Percentiles rank a stretch among this genome's conserved stretches.
Evolutionary conservation across 2,797 vertebrate species (phyloP).

Genomic region (Ctenopoma multispine): DNA sequence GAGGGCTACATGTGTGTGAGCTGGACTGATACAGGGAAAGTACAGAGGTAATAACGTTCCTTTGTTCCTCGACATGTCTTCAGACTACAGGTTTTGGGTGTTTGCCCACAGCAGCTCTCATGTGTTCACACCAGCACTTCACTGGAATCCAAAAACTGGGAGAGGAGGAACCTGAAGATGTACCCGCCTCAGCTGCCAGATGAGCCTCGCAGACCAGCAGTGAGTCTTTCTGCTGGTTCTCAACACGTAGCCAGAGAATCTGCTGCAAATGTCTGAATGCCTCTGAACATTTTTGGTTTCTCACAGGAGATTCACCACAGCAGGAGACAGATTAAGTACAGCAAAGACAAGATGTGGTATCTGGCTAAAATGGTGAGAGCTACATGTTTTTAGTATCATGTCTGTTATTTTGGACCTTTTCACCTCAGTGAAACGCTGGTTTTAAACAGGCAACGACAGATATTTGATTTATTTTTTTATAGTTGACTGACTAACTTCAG

Average conservation of each 20-base stretch:
- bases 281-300: background rate
- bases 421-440: too few species aligned
- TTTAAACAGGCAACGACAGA: too few species aligned
- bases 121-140: conserved; percentile 86
- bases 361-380: conserved; percentile 94
- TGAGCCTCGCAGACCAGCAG: conserved; percentile 91
- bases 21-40: too few species aligned
- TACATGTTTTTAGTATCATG: background rate
- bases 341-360: conserved; percentile 99
- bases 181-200: conserved; percentile 90
- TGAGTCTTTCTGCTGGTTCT: conserved; percentile 75
- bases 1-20: too few species aligned
- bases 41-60: too few species aligned
- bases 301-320: conserved; percentile 92
- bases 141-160: conserved; percentile 86
- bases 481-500: too few species aligned
- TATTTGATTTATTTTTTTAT: too few species aligned
- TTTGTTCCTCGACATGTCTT: background rate
- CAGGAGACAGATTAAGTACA: conserved; percentile 96
- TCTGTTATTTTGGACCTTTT: too few species aligned
- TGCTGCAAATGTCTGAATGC: too few species aligned
- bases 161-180: conserved; percentile 87
- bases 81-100: conserved; percentile 57
- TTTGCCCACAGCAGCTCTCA: conserved; percentile 69
- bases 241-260: background rate